Evolutionary conservation across 2,797 vertebrate genomes (phyloP), one percentile per base, ranked within the genome.

Genomic region (Artibeus jamaicensis): DNA sequence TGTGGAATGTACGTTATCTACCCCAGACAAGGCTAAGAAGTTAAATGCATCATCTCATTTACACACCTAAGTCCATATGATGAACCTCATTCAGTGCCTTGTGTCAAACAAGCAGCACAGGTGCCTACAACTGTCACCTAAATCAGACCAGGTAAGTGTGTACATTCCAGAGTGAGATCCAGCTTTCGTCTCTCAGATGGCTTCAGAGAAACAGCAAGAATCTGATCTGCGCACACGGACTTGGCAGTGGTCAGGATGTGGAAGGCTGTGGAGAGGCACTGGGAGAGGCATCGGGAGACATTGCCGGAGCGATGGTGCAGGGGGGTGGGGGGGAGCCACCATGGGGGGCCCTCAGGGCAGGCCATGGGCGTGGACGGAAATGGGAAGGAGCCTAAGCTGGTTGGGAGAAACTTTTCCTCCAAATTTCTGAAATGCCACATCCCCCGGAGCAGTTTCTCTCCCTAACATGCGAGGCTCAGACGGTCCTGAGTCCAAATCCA

Each of bases 271-370:
- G 18, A 53, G 19, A 46, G 57, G 42, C 8, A 24, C 37, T 44
- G 34, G 32, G 37, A 57, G 4, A 81, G 57, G 42, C 8, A 24
- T 37, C 44, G 34, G 32, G 37, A 57, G 4, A 81, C 44, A 48
- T 0, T 6, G 18, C 19, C 29, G 0, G 26, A 59, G 81, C 82
- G 67, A 4, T 32, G 22, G 4, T 0, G 0, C 0, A 0, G 21
- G 74, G 59, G 32, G 32, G 34, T 12, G 57, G 26, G 24, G 78
- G 14, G n/a, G 16, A 34, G 59, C 34, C 50, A 16, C 18, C 19
- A 9, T 0, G 1, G 12, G 11, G 6, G 14, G 5, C 3, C 59
- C 67, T 50, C 59, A 21, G 48, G 57, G 48, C 19, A 48, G 22
- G 59, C 42, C 12, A 2, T 24, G 26, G 46, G 39, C 42, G 39